Conservation (phyloP, 2,888 invertebrate species). For the Caradrina clavipalpis region DNA sequence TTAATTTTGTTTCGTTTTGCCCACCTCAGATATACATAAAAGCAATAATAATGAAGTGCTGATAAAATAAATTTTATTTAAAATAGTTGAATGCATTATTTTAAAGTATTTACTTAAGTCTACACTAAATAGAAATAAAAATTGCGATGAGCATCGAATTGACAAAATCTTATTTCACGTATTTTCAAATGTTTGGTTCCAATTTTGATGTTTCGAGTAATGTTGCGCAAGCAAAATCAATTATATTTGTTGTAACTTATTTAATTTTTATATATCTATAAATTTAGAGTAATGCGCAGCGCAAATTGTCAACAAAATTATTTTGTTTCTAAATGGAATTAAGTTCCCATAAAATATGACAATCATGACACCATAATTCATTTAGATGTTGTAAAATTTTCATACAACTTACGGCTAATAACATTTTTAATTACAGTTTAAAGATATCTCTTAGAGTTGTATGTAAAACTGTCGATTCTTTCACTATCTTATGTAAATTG, state of each 20-base stretch:
- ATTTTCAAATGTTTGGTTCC: conserved; percentile 89
- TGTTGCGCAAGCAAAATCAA: conserved; percentile 69
- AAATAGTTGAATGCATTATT: conserved; percentile 58
- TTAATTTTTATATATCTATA: conserved; percentile 67
- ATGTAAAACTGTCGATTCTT: conserved; percentile 80
- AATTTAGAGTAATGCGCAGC: conserved; percentile 69
- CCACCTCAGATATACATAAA: conserved; percentile 60
- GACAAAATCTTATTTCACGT: conserved; percentile 86
- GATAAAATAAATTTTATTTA: conserved; percentile 61
- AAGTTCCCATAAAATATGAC: conserved; percentile 86
- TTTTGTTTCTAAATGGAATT: conserved; percentile 87
- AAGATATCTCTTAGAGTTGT: conserved; percentile 83
- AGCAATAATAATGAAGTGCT: conserved; percentile 72
- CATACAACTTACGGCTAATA: conserved; percentile 79
- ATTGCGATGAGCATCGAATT: conserved; percentile 86
- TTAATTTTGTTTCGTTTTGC: conserved; percentile 73
- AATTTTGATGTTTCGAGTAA: conserved; percentile 57
- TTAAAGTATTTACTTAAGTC: conserved; percentile 59
- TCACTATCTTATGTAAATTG: conserved; percentile 86
- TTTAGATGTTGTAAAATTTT: conserved; percentile 81
- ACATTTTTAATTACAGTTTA: conserved; percentile 79
- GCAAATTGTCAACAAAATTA: conserved; percentile 71
- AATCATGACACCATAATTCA: conserved; percentile 74
- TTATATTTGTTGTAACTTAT: conserved; percentile 64
- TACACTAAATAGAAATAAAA: conserved; percentile 68